Evolutionary conservation across 2,888 invertebrate genomes (phyloP), one percentile per base, ranked within the genome.

Genomic region (Ormia ochracea): DNA sequence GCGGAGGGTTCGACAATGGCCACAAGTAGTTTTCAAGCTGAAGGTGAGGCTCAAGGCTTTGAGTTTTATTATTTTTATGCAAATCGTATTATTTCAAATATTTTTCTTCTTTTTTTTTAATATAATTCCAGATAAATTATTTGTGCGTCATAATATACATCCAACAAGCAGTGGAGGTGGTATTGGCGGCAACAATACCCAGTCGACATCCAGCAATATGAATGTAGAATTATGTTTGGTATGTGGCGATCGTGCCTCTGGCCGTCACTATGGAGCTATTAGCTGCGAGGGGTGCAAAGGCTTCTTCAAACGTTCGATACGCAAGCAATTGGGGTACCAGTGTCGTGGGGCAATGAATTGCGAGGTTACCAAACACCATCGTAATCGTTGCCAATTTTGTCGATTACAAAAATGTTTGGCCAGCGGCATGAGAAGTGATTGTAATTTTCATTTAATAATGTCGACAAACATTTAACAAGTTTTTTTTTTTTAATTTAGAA

Each of bases 351-450:
- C 93, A 85, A 97, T 97, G 92, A 97, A 97, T 90, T 99, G 99
- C 88, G 98, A 98, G 90, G 98, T 99, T 82, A 99, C 98, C 72
- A 99, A 99, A 90, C 98, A 99, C 88, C 98, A 99, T 89, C 93
- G 99, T 81, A 99, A 99, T 91, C 93, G 99, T 74, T 99, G 99
- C 91, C 99, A 99, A 91, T 98, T 98, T 91, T 99, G 99, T 90
- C 93, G 99, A 59, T 93, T 99, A 82, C 98, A 98, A 91, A 99
- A 99, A 91, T 99, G 99, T 89, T 93, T 99, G 72, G 94, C 96
- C 43, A 98, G 97, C 92, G 99, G 99, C 87, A 99, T 99, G 99
- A 92, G 98, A 90, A 98, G 98, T 92, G 99, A 99, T 93, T 98
- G 98, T 98, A 94, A 89, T 89, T 89, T 89, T 89, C 89, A 87